These are phyloP conservation scores for Thalpophila matura DNA, from an alignment of 2,888 invertebrate species.

Conservation along the genomic window DNA sequence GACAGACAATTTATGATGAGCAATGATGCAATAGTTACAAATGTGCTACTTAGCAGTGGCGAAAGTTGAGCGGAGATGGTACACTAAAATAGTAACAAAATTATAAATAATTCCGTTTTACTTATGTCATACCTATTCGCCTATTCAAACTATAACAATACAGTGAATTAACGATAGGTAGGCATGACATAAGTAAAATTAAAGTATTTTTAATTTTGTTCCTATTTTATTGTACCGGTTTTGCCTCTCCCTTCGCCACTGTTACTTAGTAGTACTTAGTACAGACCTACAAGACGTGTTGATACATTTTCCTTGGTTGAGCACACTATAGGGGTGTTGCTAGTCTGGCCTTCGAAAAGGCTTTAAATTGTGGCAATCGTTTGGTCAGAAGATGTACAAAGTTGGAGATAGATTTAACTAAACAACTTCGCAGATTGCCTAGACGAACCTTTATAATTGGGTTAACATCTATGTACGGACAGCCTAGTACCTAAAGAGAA, in stretches of 20 bases:
- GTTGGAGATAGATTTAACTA: constrained; percentile 27
- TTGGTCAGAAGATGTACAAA: constrained; percentile 18
- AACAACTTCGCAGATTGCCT: constrained; percentile 27
- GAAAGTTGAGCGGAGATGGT: too few species aligned
- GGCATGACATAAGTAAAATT: too few species aligned
- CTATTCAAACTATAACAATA: too few species aligned
- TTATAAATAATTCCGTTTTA: too few species aligned
- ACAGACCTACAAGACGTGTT: constrained; percentile 24
- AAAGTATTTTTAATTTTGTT: too few species aligned
- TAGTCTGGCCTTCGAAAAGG: not conserved
- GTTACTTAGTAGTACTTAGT: too few species aligned
- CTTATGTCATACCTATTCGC: too few species aligned
- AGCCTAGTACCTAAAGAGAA: constrained; percentile 12
- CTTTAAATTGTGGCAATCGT: constrained; percentile 27
- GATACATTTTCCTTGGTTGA: constrained; percentile 25
- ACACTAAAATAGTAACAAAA: too few species aligned
- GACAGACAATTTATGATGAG: constrained; percentile 17
- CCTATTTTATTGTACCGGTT: too few species aligned
- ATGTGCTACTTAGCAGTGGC: constrained; percentile 22
- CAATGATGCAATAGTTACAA: constrained; percentile 18
- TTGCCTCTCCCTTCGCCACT: too few species aligned
- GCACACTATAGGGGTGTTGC: not conserved
- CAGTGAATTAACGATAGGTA: too few species aligned
- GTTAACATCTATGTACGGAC: not conserved
- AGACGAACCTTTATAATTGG: constrained; percentile 8